These are phyloP conservation scores for Chionis minor DNA, from an alignment of 2,113 vertebrate species.

Conservation along the genomic window DNA sequence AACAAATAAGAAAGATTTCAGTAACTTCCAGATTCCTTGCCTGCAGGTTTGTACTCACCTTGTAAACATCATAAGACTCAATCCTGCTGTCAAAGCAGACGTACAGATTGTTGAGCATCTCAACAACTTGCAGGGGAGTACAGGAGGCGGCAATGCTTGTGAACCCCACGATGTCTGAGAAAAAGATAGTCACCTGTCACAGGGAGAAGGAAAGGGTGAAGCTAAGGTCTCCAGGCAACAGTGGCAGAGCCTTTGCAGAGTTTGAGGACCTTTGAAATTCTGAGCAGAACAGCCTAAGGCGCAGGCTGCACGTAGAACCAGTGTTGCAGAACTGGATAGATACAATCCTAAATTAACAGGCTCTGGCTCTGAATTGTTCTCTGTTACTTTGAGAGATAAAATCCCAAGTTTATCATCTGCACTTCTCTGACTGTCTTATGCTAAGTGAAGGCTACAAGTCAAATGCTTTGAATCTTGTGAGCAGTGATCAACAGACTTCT, in stretches of 20 bases:
- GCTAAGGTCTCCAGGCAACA: background rate
- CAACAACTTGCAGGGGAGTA: slow-evolving; percentile 85
- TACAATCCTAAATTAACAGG: background rate
- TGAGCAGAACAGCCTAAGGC: background rate
- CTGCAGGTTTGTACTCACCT: slow-evolving; percentile 69
- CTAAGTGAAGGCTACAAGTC: background rate
- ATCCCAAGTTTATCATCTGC: background rate
- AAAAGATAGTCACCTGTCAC: slow-evolving; percentile 87
- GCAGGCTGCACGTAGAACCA: fast-evolving
- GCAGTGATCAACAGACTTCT: background rate
- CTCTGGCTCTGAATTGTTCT: background rate
- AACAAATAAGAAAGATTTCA: background rate
- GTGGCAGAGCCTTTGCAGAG: background rate
- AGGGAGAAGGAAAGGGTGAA: background rate
- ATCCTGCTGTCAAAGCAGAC: slow-evolving; percentile 89
- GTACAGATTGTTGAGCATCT: slow-evolving; percentile 89
- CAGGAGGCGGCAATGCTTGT: slow-evolving; percentile 88
- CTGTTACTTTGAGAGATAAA: background rate
- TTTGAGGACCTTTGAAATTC: background rate
- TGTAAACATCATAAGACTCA: slow-evolving; percentile 88
- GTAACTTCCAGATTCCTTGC: background rate
- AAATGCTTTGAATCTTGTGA: background rate
- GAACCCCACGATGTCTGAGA: slow-evolving; percentile 90
- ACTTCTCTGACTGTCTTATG: background rate
- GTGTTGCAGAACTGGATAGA: background rate